Percentiles rank a stretch among this genome's conserved stretches.
These are phyloP conservation scores for Physocephala rufipes DNA, from an alignment of 2,888 invertebrate species.

Conservation along the genomic window DNA sequence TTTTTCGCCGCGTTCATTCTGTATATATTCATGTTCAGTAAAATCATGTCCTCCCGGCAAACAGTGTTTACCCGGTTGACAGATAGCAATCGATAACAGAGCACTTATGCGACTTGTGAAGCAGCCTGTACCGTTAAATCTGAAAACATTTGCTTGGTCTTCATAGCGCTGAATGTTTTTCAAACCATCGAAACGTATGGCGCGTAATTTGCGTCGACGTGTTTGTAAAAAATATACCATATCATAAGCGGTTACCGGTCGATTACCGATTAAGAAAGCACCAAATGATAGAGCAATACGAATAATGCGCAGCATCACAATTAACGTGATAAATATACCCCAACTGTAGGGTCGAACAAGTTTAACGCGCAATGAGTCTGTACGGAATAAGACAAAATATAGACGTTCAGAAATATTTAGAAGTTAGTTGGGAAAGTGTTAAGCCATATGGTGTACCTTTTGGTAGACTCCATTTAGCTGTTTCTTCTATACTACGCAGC, in stretches of 20 bases:
- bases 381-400: background rate
- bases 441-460: constrained; percentile 55
- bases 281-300: constrained; percentile 56
- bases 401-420: background rate
- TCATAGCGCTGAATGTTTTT: constrained; percentile 50
- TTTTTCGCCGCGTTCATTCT: background rate
- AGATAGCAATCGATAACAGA: constrained; percentile 54
- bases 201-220: constrained; percentile 58
- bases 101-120: constrained; percentile 48
- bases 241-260: constrained; percentile 53
- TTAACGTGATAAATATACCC: constrained; percentile 58
- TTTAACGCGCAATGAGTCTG: constrained; percentile 34
- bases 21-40: background rate
- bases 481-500: constrained; percentile 58
- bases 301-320: constrained; percentile 55
- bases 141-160: constrained; percentile 39
- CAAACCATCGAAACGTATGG: constrained; percentile 57
- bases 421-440: background rate
- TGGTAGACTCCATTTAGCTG: constrained; percentile 64
- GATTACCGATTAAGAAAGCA: constrained; percentile 56
- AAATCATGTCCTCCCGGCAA: constrained; percentile 35
- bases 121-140: constrained; percentile 19
- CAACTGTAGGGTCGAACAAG: constrained; percentile 61
- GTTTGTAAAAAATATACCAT: constrained; percentile 61
- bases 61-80: constrained; percentile 53